phyloP scores from a whole-genome alignment of 2,888 invertebrate species.

The Therioaphis trifolii region DNA sequence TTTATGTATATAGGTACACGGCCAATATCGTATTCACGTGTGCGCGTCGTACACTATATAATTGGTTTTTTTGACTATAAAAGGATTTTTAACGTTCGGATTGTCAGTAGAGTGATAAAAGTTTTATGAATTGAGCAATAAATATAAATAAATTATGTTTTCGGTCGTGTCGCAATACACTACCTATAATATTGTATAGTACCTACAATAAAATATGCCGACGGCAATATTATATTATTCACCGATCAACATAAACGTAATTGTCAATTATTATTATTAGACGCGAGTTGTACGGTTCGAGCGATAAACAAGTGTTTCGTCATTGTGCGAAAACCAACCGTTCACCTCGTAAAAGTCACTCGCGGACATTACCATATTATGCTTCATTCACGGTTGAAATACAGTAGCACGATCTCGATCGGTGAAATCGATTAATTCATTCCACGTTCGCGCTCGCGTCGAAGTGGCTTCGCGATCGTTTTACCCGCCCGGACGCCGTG shows the following conservation, averaged over 20 bases:
- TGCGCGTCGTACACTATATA: neutral
- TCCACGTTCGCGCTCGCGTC: neutral
- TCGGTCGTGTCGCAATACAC: neutral
- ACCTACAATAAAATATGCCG: neutral
- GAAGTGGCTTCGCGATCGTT: neutral
- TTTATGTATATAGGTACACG: too few relatives aligned
- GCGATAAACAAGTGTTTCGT: neutral
- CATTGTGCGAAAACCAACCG: conserved; percentile 2
- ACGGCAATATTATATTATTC: neutral
- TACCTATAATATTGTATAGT: neutral
- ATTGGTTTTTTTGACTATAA: conserved; percentile 39
- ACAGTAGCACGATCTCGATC: neutral
- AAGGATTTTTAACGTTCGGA: conserved; percentile 11
- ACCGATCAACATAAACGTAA: neutral
- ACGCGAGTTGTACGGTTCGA: neutral
- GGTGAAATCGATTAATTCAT: conserved; percentile 27
- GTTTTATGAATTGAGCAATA: conserved; percentile 19
- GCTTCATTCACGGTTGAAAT: neutral
- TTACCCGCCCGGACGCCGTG: neutral
- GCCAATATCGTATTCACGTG: neutral
- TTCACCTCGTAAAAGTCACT: conserved; percentile 18
- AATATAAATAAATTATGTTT: neutral
- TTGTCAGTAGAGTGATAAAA: conserved; percentile 3
- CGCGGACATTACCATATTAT: neutral
- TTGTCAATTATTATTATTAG: neutral